These are phyloP conservation scores for Paralichthys olivaceus DNA, from an alignment of 2,113 vertebrate genomes.

Conservation along the genomic window DNA sequence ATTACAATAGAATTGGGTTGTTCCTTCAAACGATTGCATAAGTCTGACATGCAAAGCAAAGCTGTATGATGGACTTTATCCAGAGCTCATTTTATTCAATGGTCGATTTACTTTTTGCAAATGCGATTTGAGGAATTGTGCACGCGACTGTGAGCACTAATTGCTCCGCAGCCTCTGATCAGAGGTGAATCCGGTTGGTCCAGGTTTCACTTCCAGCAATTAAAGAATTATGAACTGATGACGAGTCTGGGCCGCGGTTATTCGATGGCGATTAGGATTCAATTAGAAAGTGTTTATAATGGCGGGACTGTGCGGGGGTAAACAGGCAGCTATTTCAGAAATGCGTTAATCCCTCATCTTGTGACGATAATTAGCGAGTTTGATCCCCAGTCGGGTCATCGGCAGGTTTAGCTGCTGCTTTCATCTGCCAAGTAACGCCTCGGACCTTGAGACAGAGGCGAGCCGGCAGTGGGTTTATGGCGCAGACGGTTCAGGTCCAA, in stretches of 20 bases:
- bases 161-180: conserved; percentile 47
- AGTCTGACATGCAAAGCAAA: not conserved
- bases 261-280: conserved; percentile 99
- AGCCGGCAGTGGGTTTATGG: conserved; percentile 24
- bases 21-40: not conserved
- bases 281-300: conserved; percentile 99
- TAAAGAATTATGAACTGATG: conserved; percentile 93
- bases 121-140: conserved; percentile 35
- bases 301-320: conserved; percentile 88
- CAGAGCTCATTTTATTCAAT: not conserved
- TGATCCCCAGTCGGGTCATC: conserved; percentile 85
- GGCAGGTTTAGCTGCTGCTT: conserved; percentile 84
- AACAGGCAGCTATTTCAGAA: conserved; percentile 99
- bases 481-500: conserved; percentile 30
- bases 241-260: conserved; percentile 89
- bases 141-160: conserved; percentile 35
- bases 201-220: conserved; percentile 82
- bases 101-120: conserved; percentile 2
- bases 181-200: conserved; percentile 56
- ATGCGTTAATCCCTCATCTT: conserved; percentile 99
- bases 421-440: conserved; percentile 75
- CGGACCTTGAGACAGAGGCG: conserved; percentile 65
- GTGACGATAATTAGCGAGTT: conserved; percentile 97
- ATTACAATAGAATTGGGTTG: not conserved
- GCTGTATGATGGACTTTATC: not conserved